A percentile compares a stretch with the other conserved stretches of the same genome.
phyloP scores from a whole-genome alignment of 2,797 vertebrate species.

The Tarsius wallacei region DNA sequence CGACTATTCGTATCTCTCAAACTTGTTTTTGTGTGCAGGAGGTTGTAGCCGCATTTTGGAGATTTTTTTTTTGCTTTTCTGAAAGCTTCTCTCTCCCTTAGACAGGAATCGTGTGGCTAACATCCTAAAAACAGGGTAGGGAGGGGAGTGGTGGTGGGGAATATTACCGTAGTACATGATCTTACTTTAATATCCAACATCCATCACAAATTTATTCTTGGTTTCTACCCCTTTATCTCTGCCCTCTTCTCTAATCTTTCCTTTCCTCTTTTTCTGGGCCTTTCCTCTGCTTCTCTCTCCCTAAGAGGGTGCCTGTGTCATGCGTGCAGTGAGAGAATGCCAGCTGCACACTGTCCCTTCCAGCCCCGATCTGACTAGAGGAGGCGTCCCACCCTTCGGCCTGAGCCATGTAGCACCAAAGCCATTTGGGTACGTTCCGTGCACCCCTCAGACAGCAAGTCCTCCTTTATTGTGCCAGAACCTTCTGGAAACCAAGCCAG shows the following conservation, averaged over 20 bases:
- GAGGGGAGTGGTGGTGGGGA: background rate
- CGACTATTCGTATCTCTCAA: constrained; percentile 71
- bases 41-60: constrained; percentile 40
- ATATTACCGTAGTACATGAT: background rate
- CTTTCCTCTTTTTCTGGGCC: background rate
- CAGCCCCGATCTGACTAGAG: background rate
- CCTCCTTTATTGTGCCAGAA: constrained; percentile 76
- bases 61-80: constrained; percentile 55
- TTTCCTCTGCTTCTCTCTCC: background rate
- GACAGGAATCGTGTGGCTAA: constrained; percentile 45
- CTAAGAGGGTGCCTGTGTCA: background rate
- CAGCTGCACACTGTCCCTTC: background rate
- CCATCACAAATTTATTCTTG: background rate
- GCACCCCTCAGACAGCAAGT: constrained; percentile 73
- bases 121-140: background rate
- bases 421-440: constrained; percentile 57
- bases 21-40: constrained; percentile 63
- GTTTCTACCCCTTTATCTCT: constrained; percentile 17
- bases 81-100: constrained; percentile 54
- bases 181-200: constrained; percentile 39
- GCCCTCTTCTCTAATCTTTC: background rate
- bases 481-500: constrained; percentile 77
- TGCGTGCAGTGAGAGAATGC: background rate
- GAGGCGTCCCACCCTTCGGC: constrained; percentile 41
- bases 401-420: constrained; percentile 56